Conservation (phyloP, 2,113 vertebrate species). For the Sakesphorus luctuosus region DNA sequence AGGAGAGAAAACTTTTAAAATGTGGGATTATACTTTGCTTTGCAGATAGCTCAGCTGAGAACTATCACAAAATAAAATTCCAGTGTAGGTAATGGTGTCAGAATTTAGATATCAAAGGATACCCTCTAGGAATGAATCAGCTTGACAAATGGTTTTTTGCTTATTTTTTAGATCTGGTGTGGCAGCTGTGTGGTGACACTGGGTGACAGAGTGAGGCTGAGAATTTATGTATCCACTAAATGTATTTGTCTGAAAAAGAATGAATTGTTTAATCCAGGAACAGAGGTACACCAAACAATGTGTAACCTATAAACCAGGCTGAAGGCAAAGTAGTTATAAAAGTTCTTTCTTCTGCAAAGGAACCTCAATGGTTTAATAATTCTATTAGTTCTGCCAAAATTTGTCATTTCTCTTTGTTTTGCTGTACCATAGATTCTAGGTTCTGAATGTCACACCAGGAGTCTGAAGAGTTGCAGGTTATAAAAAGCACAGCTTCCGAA, state of each 20-base stretch:
- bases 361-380: neutral
- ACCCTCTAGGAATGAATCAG: neutral
- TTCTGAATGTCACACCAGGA: neutral
- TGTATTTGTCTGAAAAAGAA: neutral
- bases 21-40: neutral
- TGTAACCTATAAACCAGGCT: neutral
- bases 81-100: neutral
- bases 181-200: neutral
- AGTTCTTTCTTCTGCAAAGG: neutral
- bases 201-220: neutral
- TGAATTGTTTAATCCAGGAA: neutral
- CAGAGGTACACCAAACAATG: neutral
- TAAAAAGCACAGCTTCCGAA: neutral
- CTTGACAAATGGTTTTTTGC: neutral
- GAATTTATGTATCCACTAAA: neutral
- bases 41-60: neutral
- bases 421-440: neutral
- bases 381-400: neutral
- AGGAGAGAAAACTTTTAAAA: neutral
- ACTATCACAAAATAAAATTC: neutral
- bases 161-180: neutral
- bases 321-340: neutral
- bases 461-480: neutral
- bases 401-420: neutral
- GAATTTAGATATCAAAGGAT: neutral